These are phyloP conservation scores for Pseudochirops cupreus DNA, from an alignment of 2,797 vertebrate species.

Conservation along the genomic window DNA sequence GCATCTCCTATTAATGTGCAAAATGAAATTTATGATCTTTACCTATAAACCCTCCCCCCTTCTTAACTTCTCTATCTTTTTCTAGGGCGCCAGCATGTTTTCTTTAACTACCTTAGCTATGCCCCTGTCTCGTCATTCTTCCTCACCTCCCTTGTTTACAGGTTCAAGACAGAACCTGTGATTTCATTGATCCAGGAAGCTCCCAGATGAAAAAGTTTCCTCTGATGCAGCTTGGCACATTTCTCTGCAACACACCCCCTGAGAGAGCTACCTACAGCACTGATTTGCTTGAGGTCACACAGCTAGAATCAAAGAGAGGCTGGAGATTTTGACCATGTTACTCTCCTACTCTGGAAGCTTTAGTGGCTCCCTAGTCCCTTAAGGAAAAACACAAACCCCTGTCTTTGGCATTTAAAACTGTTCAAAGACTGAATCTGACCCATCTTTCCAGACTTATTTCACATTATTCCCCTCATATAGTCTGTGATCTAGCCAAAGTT, in stretches of 20 bases:
- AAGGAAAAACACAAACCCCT: background rate
- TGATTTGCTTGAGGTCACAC: background rate
- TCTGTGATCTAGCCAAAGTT: background rate
- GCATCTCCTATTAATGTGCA: background rate
- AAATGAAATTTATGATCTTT: background rate
- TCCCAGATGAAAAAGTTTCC: background rate
- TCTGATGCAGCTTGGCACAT: background rate
- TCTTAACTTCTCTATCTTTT: background rate
- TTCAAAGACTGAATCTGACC: background rate
- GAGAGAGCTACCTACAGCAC: background rate
- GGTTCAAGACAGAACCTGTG: background rate
- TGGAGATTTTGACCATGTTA: background rate
- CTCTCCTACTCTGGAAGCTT: background rate
- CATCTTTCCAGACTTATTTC: background rate
- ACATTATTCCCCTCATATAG: background rate
- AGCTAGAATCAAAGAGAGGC: background rate
- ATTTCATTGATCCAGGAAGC: background rate
- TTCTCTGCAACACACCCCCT: background rate
- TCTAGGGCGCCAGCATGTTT: background rate
- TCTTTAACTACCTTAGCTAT: background rate
- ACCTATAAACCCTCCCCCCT: background rate
- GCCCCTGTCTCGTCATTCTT: background rate
- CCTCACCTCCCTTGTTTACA: background rate
- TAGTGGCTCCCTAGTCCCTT: background rate
- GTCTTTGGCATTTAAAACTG: background rate